Base-by-base conservation (phyloP, 2,888 invertebrate species). In the Cosmia trapezina region DNA sequence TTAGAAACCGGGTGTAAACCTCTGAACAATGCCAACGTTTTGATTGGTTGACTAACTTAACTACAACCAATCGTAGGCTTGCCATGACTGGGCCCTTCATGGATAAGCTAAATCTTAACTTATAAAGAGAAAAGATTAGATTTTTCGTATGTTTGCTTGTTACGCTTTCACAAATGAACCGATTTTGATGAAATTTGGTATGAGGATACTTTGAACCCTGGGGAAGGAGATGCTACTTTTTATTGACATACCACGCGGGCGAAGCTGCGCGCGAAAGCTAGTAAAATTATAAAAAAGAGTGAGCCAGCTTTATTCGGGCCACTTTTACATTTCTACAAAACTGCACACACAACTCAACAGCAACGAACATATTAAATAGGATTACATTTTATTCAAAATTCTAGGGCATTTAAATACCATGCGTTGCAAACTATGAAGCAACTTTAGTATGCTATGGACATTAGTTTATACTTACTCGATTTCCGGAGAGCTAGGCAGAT, bases 401-500 rank as follows among this genome's bases (percentile, higher is more conserved):
- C 79, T 84, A 86, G 80, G 77, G 61, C 80, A 61, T 87, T 79
- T 77, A 73, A 83, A 82, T 84, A 86, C 80, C 88, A 88, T 88
- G 88, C 88, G 83, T 84, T 82, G 83, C 87, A 83, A 86, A 85
- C 78, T 81, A 80, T 83, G 81, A 85, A 78, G 61, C 82, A 86
- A 78, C 80, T 67, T 70, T 65, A 63, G 54, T 78, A 87, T 84
- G 84, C 84, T 84, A 74, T 70, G 1, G 51, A n/a, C 0, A 33
- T 14, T 28, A 28, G 6, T 6, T 6, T n/a, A 12, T 68, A 92
- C 97, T 97, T 94, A 98, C 98, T 97, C 98, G 72, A 97, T 96
- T 86, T 98, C 98, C 0, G 97, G 97, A 2, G 97, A 97, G 49
- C 97, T 97, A 11, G 98, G 97, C 56, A 97, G 93, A 87, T 97